A percentile compares a stretch with the other conserved stretches of the same genome.
phyloP scores from a whole-genome alignment of 2,797 vertebrate species.

The Phrynocephalus forsythii region DNA sequence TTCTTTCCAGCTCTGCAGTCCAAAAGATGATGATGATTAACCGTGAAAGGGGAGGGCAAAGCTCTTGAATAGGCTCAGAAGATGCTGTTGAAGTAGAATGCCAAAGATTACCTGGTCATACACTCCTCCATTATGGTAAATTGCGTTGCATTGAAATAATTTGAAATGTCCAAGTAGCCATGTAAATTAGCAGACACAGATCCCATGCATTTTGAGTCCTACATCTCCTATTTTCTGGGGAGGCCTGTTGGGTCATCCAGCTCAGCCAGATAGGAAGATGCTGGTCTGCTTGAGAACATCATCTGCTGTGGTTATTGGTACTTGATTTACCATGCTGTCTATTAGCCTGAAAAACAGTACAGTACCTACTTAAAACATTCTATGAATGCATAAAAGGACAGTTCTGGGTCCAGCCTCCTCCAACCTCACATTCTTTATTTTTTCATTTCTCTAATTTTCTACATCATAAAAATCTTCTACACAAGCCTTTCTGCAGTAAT shows the following conservation, averaged over 20 bases:
- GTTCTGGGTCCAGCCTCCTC: not conserved
- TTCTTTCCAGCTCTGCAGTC: too few relatives aligned
- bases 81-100: too few relatives aligned
- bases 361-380: not conserved
- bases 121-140: too few relatives aligned
- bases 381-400: not conserved
- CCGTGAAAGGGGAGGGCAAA: too few relatives aligned
- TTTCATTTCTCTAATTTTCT: not conserved
- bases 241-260: not conserved
- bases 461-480: not conserved
- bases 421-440: not conserved
- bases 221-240: not conserved
- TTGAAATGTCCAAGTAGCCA: too few relatives aligned
- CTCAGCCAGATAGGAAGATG: not conserved
- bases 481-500: not conserved
- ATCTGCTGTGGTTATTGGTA: not conserved
- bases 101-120: too few relatives aligned
- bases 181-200: not conserved
- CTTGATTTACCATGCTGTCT: not conserved
- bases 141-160: too few relatives aligned
- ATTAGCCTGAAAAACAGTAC: not conserved
- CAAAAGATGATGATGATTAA: too few relatives aligned
- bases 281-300: too few relatives aligned
- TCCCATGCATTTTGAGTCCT: not conserved
- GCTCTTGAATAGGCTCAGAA: too few relatives aligned